A percentile compares a stretch with the other conserved stretches of the same genome.
phyloP scores from a whole-genome alignment of 2,113 vertebrate genomes.

The Merops nubicus region DNA sequence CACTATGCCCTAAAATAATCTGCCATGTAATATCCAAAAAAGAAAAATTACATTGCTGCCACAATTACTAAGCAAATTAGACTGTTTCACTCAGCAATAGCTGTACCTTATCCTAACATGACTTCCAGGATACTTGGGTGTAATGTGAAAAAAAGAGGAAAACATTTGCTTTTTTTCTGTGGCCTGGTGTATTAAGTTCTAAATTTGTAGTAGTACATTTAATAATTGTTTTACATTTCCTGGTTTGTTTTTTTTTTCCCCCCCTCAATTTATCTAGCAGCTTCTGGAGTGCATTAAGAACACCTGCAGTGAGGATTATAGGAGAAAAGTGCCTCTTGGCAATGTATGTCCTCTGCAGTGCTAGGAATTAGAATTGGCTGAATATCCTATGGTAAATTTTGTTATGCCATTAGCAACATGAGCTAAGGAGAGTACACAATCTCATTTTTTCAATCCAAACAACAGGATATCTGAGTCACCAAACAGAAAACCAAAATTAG shows the following conservation, averaged over 20 bases:
- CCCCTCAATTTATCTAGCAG: too few relatives aligned
- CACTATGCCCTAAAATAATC: background rate
- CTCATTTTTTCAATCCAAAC: background rate
- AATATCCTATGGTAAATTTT: background rate
- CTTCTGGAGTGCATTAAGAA: background rate
- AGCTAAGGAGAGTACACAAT: background rate
- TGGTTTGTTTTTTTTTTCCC: too few relatives aligned
- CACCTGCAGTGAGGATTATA: background rate
- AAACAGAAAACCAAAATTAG: background rate
- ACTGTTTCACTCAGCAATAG: background rate
- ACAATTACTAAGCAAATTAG: background rate
- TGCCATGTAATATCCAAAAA: background rate
- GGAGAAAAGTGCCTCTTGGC: background rate
- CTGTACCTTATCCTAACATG: background rate
- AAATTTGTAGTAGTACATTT: background rate
- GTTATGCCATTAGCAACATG: background rate
- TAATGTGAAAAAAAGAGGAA: background rate
- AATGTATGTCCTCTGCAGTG: background rate
- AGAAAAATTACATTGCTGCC: background rate
- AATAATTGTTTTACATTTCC: background rate
- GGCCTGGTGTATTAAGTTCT: background rate
- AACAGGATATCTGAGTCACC: background rate
- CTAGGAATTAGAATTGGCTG: background rate
- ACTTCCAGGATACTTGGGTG: background rate
- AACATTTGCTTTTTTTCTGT: background rate